Base-by-base conservation (phyloP, 2,888 invertebrate genomes). In the Caenorhabditis drosophilae region DNA sequence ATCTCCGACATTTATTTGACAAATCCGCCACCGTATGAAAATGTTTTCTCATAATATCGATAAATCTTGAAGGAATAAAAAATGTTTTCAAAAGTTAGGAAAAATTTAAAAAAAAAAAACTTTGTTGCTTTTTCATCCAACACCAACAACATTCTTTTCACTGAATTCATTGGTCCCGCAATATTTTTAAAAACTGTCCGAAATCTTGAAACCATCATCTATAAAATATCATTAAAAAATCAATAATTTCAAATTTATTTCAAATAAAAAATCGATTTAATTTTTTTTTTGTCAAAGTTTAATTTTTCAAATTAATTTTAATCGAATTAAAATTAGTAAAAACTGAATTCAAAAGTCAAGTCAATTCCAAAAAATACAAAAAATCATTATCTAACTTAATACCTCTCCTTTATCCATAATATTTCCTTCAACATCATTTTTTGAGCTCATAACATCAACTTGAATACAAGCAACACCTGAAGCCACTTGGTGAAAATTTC, bases 401-500 rank as follows among this genome's bases (percentile, higher is more conserved):
- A 38, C 47, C 41, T 56, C 41, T 20, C 72, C 69, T 31, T 69
- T 66, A 27, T 69, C 59, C 45, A 63, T 62, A 20, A 72, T 45
- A 48, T 72, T 71, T 9, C 66, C 66, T 40, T 72, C 62, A 22
- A 76, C 61, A 40, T 77, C 76, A 22, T 70, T 52, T 20, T 59
- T 67, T 18, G 72, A 64, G 31, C 55, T 67, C 52, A 69, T 62
- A 12, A 79, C 75, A 45, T 74, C 64, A 11, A 57, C 57, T 46
- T 77, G 77, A 9, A 79, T 67, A 50, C 79, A 79, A 7, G 72
- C 70, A 4, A 76, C 72, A 20, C 77, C 76, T 42, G 73, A 70
- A 31, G 75, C 73, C 23, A 75, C 66, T 34, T 57, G 50, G 40
- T 72, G 72, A 12, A 79, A 57, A 46, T 79, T 79, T 9, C 51